Evolutionary conservation across 2,113 vertebrate genomes (phyloP).

Genomic region (Catharus minimus): DNA sequence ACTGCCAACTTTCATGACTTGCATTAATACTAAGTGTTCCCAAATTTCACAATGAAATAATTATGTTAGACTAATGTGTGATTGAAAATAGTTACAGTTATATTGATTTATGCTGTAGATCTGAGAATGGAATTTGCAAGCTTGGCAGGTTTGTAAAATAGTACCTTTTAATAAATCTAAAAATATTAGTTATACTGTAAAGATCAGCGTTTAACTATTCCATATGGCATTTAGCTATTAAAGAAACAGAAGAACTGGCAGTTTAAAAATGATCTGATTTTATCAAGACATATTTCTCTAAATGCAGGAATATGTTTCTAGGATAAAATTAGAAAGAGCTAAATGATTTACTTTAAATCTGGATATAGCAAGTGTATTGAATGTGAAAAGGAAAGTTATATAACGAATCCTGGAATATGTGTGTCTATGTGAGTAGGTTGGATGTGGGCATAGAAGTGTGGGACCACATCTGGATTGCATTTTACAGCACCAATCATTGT

Average conservation of each 20-base stretch:
- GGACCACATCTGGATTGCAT: not conserved
- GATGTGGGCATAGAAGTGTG: not conserved
- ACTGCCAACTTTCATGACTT: not conserved
- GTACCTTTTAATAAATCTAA: constrained; percentile 24
- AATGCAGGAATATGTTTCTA: not conserved
- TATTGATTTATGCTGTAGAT: constrained; percentile 15
- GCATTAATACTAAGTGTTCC: constrained; percentile 24
- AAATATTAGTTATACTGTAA: not conserved
- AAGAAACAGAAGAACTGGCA: not conserved
- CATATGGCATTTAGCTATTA: not conserved
- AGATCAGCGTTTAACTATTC: not conserved
- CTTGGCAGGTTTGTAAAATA: not conserved
- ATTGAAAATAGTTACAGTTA: constrained; percentile 5
- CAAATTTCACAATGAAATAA: constrained; percentile 42
- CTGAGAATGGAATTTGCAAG: constrained; percentile 6
- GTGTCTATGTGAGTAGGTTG: not conserved
- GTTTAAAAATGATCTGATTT: not conserved
- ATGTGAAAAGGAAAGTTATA: not conserved
- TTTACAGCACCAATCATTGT: not conserved
- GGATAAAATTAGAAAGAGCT: not conserved
- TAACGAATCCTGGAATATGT: not conserved
- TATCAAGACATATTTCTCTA: not conserved
- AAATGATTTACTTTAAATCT: not conserved
- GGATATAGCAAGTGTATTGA: not conserved
- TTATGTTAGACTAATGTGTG: not conserved